Evolutionary conservation across 2,797 vertebrate genomes (phyloP), one percentile per base, ranked within the genome.

Genomic region (Platalea minor): DNA sequence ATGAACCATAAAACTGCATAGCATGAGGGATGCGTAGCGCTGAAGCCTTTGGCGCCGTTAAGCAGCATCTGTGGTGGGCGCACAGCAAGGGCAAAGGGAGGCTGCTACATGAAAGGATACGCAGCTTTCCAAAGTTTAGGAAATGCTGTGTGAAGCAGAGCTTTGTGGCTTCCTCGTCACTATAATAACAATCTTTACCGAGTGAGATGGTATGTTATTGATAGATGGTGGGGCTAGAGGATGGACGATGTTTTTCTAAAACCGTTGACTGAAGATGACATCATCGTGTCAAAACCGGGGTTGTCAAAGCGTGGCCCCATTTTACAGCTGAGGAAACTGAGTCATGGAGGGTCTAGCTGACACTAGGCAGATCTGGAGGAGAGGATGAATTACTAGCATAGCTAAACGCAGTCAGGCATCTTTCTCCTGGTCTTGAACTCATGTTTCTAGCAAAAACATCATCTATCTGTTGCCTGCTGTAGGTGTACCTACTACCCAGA

Each of bases 241-340:
- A 70, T 57, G 21, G 46, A 17, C 3, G 0, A 18, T 70, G 56
- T 77, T 93, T 29, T 91, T 91, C 64, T 82, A 48, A 87, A 93
- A 46, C 45, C 3, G 0, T 59, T 85, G 85, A 43, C 31, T 72
- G 63, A 60, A 85, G 80, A 39, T 95, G 77, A 85, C 29, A 35
- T 85, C 21, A 5, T 23, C 3, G 8, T 69, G 43, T 89, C 64
- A 90, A 79, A 92, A 91, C 20, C 26, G 54, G 68, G 54, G n/a
- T 88, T 85, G 35, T 89, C 57, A 57, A 85, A 85, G 17, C 5
- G 1, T 57, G 60, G 48, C 45, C 70, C 26, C 8, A 0, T 73
- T 80, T 85, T 70, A 79, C 56, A 69, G 59, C 5, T 79, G 67
- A 85, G 56, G 92, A 96, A 95, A 85, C 90, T 61, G 80, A 91